Percentiles rank a stretch among this genome's conserved stretches.
phyloP scores from a whole-genome alignment of 2,797 vertebrate species.

The Sarcophilus harrisii region DNA sequence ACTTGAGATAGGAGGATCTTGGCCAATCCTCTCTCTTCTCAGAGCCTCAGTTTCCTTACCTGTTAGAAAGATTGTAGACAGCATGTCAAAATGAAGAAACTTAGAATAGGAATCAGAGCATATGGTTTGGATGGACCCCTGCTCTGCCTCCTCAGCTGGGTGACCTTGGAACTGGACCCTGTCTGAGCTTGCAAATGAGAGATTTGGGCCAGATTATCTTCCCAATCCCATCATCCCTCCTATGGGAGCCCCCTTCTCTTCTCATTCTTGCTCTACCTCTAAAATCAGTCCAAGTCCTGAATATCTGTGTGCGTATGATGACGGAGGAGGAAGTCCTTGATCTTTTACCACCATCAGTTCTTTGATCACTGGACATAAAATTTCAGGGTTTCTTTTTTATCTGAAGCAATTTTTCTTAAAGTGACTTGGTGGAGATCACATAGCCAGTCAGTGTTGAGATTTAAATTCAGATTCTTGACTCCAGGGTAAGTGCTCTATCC shows the following conservation, averaged over 20 bases:
- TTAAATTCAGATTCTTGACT: too few relatives aligned
- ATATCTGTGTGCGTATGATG: not conserved
- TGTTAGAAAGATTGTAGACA: not conserved
- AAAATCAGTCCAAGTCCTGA: not conserved
- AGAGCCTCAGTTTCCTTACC: not conserved
- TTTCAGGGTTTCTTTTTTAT: too few relatives aligned
- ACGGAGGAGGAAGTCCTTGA: fast-evolving
- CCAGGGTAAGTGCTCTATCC: too few relatives aligned
- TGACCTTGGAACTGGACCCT: not conserved
- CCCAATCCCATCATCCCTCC: not conserved
- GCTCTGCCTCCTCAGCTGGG: not conserved
- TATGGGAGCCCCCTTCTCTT: not conserved
- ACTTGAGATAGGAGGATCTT: not conserved
- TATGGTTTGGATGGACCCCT: not conserved
- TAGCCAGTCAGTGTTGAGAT: too few relatives aligned
- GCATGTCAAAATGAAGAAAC: not conserved
- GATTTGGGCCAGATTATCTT: not conserved
- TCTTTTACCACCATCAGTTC: not conserved
- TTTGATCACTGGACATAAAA: not conserved
- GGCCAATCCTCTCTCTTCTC: not conserved
- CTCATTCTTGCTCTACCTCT: not conserved
- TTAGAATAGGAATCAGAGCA: not conserved
- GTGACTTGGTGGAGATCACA: too few relatives aligned
- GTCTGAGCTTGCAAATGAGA: not conserved
- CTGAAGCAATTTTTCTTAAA: too few relatives aligned